Evolutionary conservation across 2,888 invertebrate genomes (phyloP).

Genomic region (Theodoxus fluviatilis): DNA sequence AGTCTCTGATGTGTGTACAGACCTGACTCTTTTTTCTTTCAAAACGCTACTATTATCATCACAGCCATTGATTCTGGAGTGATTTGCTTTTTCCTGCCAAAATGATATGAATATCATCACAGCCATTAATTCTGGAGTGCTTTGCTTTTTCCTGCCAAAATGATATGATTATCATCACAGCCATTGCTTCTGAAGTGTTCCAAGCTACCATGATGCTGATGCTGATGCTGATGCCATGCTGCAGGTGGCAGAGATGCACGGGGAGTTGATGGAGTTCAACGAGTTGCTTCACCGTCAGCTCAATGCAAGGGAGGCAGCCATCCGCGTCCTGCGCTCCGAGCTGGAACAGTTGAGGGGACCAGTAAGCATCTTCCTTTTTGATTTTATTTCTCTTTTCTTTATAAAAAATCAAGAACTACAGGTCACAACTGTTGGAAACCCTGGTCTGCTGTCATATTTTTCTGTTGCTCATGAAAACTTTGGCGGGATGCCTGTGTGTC

Average conservation of each 20-base stretch:
- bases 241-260: conserved; percentile 92
- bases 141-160: too few species aligned
- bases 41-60: too few species aligned
- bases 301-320: conserved; percentile 71
- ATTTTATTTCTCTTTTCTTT: conserved; percentile 18
- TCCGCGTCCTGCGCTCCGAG: conserved; percentile 73
- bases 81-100: too few species aligned
- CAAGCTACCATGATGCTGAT: too few species aligned
- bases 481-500: too few species aligned
- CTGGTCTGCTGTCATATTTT: background rate
- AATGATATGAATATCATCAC: too few species aligned
- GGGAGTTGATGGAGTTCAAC: conserved; percentile 91
- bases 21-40: too few species aligned
- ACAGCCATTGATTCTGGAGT: too few species aligned
- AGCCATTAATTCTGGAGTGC: too few species aligned
- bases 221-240: conserved; percentile 11
- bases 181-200: too few species aligned
- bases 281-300: conserved; percentile 79
- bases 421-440: background rate
- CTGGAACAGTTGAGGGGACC: conserved; percentile 75
- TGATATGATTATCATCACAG: too few species aligned
- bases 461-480: background rate
- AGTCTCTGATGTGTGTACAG: too few species aligned
- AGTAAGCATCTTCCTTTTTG: conserved; percentile 45
- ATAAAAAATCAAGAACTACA: conserved; percentile 1